Base-by-base conservation (phyloP, 2,888 invertebrate genomes). In the Drymonia ruficornis region DNA sequence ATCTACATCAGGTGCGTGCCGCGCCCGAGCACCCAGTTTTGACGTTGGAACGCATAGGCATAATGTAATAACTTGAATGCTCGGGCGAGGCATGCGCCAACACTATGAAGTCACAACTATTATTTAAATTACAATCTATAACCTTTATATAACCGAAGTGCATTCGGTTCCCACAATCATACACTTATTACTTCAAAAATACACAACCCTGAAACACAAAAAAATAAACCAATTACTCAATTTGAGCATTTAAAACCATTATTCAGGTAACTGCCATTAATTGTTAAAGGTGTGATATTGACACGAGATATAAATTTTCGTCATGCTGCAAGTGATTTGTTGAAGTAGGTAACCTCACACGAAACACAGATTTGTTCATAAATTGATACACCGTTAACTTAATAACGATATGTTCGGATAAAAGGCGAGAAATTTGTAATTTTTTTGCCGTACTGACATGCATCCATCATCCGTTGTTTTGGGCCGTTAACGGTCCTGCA, bases 361-460 rank as follows among this genome's bases (percentile, higher is more conserved):
- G 72, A 74, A 78, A 68, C 70, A 72, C 57, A 67, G 64, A 72
- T 81, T 79, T 80, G 77, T 79, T 75, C 72, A 74, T 74, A 78
- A 79, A 81, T 81, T 80, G 75, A 67, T 67, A 73, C 58, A 78
- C 88, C 86, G 88, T 87, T 87, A 87, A 69, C 77, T 77, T 89
- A 89, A 88, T 84, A 80, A 83, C 78, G 72, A 70, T 63, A 70
- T 78, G 70, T 81, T 77, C 73, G 71, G 78, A 70, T 86, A 85
- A 87, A 81, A 84, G 80, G 86, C 86, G 86, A 79, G 85, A 89
- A 88, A 88, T 87, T 81, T 76, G 81, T 87, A 87, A 84, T 87
- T 85, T 83, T 83, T 81, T 80, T 68, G 68, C 68, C 70, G 66
- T 67, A 68, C 56, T 71, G 64, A 67, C 70, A 70, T 74, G 69